Base-by-base conservation (phyloP, 2,888 invertebrate species). In the Loripinus fragilis region DNA sequence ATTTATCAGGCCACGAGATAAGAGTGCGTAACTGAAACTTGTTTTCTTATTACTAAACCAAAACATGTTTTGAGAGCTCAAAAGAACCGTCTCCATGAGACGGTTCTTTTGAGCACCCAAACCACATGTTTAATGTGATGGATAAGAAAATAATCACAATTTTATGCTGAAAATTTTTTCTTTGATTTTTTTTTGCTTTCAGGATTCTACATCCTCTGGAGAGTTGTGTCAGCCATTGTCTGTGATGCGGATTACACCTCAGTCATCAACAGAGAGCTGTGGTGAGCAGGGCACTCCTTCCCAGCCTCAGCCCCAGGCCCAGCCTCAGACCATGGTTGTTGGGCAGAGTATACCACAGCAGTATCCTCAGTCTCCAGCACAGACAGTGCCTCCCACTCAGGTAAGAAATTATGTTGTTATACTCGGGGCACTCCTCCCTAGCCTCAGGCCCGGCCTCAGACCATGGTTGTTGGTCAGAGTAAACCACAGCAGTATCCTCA, bases 161-260 rank as follows among this genome's bases (percentile, higher is more conserved):
- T n/a, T n/a, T n/a, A n/a, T n/a, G n/a, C n/a, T n/a, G n/a, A n/a
- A n/a, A n/a, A n/a, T n/a, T n/a, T n/a, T n/a, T n/a, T 5, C 38
- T 38, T 38, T 38, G 38, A 38, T 28, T 30, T 33, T 52, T 52
- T 38, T 17, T 33, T 71, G 0, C n/a, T n/a, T n/a, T n/a, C 45
- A 83, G 83, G 83, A 83, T 10, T 81, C 79, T 17, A 74, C 76
- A 60, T 69, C 78, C 10, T 78, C 85, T 41, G 80, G 74, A 30
- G 85, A 87, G 41, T 33, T 86, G 70, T 86, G 86, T 73, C 85
- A 83, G 68, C 87, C 85, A 71, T 42, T 87, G 70, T 84, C 87
- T 25, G 80, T 85, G 71, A 78, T 87, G 70, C 83, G 77, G 33
- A 50, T 87, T 17, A 86, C 78, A n/a, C 86, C 84, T 15, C 87